Base-by-base conservation (phyloP, 2,888 invertebrate genomes). In the Protonemura montana region DNA sequence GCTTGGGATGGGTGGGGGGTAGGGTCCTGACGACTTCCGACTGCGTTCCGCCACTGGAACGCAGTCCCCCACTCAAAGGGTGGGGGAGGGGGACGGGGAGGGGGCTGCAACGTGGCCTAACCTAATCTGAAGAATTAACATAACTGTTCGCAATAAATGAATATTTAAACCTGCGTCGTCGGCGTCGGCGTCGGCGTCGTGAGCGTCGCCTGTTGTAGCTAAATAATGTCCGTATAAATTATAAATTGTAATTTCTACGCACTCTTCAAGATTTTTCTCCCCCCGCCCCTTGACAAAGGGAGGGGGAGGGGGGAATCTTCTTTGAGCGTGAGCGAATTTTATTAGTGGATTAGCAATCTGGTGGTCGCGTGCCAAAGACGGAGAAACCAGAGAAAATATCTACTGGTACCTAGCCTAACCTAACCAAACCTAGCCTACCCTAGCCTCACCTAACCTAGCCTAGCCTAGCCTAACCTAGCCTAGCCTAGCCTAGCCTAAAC, bases 91-190 rank as follows among this genome's bases (percentile, higher is more conserved):
- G 83, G 83, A n/a, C n/a, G n/a, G 27, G 83, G 42, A 59, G 83
- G 42, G 83, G 41, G 42, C 21, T 35, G 83, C 2, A 27, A 27
- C 25, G 27, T 6, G n/a, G 80, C 13, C 28, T 26, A 13, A 27
- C 28, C 25, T 80, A 27, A 80, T 80, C 80, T 80, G 28, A 3
- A 80, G 80, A 80, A 80, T 80, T 80, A 80, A 3, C 80, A 80
- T 80, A 80, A 80, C 80, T 80, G 80, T 28, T 77, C 26, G 77
- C 26, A 80, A 80, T 80, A 80, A 77, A 80, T 80, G 80, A 26
- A 80, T 80, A 80, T 80, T 80, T 80, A 27, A 80, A 28, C 5
- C 27, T 3, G 77, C 21, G 77, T 26, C 77, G 21, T 26, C n/a
- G n/a, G 41, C 41, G 41, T 41, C 41, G 41, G 41, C 59, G 59